Evolutionary conservation across 2,113 vertebrate genomes (phyloP), one percentile per base, ranked within the genome.

Genomic region (Prochilodus magdalenae): DNA sequence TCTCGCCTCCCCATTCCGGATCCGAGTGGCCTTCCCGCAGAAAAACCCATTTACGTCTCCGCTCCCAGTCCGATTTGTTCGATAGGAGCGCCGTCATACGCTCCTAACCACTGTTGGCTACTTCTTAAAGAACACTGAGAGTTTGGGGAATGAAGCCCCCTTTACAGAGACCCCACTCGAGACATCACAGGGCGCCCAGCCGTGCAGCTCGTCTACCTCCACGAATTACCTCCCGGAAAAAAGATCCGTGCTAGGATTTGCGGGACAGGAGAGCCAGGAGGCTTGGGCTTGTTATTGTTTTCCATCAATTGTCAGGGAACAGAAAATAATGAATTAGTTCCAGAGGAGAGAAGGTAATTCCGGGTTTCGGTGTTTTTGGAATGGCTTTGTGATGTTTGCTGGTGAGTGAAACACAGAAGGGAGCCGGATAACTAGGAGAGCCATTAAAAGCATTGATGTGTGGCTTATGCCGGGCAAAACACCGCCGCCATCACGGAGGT

Each of bases 371-470:
- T 78, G 79, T 49, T 89, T 83, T 85, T 75, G 77, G 67, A 87
- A 87, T 83, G 84, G 85, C 87, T 89, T 82, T 87, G 86, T 87
- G 84, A 83, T 87, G 87, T 84, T 88, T 84, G 85, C 77, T 55
- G 86, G 90, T 90, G 86, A 90, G 90, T 89, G 89, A 82, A 86
- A 81, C 79, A 81, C 84, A 88, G 86, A 84, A 87, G 86, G 82
- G 86, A 89, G 86, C 81, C 83, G 87, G 89, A 92, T 92, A 92
- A 93, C 91, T 84, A 84, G 57, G 73, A 36, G 82, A 87, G 87
- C 91, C 89, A 93, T 92, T 93, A 91, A 93, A 93, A 86, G 78
- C 89, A 85, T 87, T 91, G 89, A 87, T 92, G 92, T 89, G 91
- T 93, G 90, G 91, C 90, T 87, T 69, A 71, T 82, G 86, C 85